Evolutionary conservation across 1,140 invertebrate species (phyloP).

Genomic region (Campodea augens): DNA sequence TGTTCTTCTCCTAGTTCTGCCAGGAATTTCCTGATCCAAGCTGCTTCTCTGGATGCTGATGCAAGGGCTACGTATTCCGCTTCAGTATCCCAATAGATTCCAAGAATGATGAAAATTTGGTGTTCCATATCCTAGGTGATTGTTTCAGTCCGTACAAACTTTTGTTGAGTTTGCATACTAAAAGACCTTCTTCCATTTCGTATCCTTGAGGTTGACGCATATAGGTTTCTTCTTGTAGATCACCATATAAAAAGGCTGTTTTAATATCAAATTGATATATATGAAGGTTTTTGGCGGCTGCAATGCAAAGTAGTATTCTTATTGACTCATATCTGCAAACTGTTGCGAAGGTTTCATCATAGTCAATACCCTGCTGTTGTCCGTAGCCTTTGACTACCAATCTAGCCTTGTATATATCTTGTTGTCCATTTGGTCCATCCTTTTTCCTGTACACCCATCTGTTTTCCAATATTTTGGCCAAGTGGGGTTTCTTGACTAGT

Average conservation of each 20-base stretch:
- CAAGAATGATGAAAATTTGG: background rate
- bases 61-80: too few relatives aligned
- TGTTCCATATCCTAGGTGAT: conserved; percentile 14
- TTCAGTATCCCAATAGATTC: conserved; percentile 10
- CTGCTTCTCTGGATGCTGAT: too few relatives aligned
- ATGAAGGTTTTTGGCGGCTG: conserved; percentile 9
- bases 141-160: conserved; percentile 11
- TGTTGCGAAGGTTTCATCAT: conserved; percentile 16
- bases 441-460: too few relatives aligned
- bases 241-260: conserved; percentile 17
- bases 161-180: conserved; percentile 10
- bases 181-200: background rate
- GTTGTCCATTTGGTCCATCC: too few relatives aligned
- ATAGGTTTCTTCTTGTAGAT: conserved; percentile 13
- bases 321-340: conserved; percentile 15
- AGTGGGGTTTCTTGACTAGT: too few relatives aligned
- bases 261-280: conserved; percentile 17
- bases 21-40: too few relatives aligned
- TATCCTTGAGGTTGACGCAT: too few relatives aligned
- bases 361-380: conserved; percentile 12
- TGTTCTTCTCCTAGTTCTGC: too few relatives aligned
- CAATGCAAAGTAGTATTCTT: conserved; percentile 14
- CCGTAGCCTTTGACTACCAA: conserved; percentile 10
- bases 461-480: too few relatives aligned
- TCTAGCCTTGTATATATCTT: too few relatives aligned